phyloP scores from a whole-genome alignment of 2,113 vertebrate genomes.

The Eolophus roseicapilla region DNA sequence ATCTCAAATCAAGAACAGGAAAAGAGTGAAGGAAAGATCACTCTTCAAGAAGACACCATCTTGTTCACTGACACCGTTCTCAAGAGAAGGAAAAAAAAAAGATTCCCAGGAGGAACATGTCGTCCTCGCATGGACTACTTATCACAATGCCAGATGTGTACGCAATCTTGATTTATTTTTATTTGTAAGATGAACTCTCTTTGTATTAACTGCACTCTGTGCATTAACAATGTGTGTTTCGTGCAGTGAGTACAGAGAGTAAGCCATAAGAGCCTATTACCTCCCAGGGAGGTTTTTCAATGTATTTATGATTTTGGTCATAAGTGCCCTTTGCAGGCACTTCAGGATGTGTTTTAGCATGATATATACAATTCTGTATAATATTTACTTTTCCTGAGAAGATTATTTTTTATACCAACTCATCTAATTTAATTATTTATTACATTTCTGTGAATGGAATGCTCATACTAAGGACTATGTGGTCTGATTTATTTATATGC shows the following conservation, averaged over 20 bases:
- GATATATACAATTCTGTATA: slow-evolving; percentile 52
- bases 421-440: slow-evolving; percentile 83
- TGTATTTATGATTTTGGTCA: slow-evolving; percentile 59
- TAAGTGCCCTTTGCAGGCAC: slow-evolving; percentile 44
- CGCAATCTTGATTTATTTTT: background rate
- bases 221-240: background rate
- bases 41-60: background rate
- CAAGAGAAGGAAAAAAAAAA: background rate
- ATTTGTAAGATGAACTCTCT: background rate
- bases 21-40: background rate
- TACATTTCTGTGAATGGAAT: slow-evolving; percentile 68
- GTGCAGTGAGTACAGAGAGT: background rate
- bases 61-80: background rate
- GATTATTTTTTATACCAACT: slow-evolving; percentile 64
- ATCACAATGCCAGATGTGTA: background rate
- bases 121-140: background rate
- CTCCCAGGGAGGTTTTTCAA: slow-evolving; percentile 62
- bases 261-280: slow-evolving; percentile 26
- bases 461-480: slow-evolving; percentile 46
- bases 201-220: background rate
- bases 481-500: slow-evolving; percentile 74
- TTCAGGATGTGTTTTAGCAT: slow-evolving; percentile 70
- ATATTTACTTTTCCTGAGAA: slow-evolving; percentile 65
- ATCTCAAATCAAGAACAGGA: background rate
- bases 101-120: background rate